Evolutionary conservation across 2,888 invertebrate genomes (phyloP).

Genomic region (Sinopyrophorus schimmeli): DNA sequence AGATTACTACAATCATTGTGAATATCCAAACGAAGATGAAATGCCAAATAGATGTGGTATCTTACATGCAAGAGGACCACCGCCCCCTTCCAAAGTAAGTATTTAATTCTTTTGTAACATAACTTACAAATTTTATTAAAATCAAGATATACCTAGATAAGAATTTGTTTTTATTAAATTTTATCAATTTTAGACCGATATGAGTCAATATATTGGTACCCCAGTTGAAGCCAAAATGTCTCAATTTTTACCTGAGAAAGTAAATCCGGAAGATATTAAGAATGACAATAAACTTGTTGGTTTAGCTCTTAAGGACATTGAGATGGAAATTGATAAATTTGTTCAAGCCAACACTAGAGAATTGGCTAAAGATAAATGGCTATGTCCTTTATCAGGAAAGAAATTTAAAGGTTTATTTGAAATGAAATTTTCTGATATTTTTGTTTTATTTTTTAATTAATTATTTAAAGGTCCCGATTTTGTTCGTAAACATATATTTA

Average conservation of each 20-base stretch:
- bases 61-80: conserved; percentile 92
- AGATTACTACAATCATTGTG: conserved; percentile 98
- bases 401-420: conserved; percentile 79
- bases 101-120: not conserved
- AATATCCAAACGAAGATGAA: conserved; percentile 99
- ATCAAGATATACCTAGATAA: not conserved
- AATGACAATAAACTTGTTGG: conserved; percentile 51
- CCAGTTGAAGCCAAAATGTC: conserved; percentile 90
- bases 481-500: conserved; percentile 96
- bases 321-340: conserved; percentile 88
- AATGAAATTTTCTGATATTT: not conserved
- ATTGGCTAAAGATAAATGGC: conserved; percentile 96
- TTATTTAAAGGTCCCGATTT: conserved; percentile 80
- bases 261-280: conserved; percentile 71
- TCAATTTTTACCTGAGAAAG: conserved; percentile 80
- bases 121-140: conserved; percentile 8
- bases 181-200: conserved; percentile 60
- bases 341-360: conserved; percentile 96
- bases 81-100: conserved; percentile 77
- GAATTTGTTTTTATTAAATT: conserved; percentile 9
- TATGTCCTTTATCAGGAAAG: conserved; percentile 97
- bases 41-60: conserved; percentile 99
- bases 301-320: conserved; percentile 57
- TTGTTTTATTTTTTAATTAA: not conserved
- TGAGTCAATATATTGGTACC: conserved; percentile 74